A percentile compares a stretch with the other conserved stretches of the same genome.
Evolutionary conservation across 1,140 invertebrate species (phyloP).

Genomic region (Aculops lycopersici): DNA sequence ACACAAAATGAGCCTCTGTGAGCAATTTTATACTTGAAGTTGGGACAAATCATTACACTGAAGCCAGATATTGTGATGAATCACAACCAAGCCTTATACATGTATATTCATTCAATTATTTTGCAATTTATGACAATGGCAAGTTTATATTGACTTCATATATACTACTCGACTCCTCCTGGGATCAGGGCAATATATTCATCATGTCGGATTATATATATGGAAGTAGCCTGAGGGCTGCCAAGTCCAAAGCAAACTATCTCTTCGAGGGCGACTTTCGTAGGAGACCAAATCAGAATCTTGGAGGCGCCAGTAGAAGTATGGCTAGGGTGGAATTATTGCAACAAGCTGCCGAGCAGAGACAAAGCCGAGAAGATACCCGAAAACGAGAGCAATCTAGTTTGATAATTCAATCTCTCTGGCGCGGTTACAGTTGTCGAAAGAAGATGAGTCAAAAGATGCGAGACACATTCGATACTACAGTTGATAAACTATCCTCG

Average conservation of each 20-base stretch:
- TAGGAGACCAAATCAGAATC: slow-evolving; percentile 50
- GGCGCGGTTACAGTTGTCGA: slow-evolving; percentile 3
- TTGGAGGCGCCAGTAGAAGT: slow-evolving; percentile 47
- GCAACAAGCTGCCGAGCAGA: slow-evolving; percentile 40
- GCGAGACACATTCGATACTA: background rate
- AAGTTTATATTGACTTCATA: no score
- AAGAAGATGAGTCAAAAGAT: slow-evolving; percentile 1
- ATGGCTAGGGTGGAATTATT: slow-evolving; percentile 32
- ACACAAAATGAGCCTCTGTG: no score
- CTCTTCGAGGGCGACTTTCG: slow-evolving; percentile 66
- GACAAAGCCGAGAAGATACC: slow-evolving; percentile 34
- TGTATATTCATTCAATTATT: slow-evolving; percentile 25
- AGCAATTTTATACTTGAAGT: no score
- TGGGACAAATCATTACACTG: no score
- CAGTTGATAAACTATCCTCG: no score
- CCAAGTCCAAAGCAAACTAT: background rate
- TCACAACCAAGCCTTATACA: no score
- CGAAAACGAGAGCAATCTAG: slow-evolving; percentile 7
- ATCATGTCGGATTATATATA: no score
- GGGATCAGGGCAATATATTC: no score
- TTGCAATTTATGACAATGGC: background rate
- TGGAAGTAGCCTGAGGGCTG: no score
- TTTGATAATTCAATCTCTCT: slow-evolving; percentile 9
- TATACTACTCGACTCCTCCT: background rate
- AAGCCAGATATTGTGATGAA: no score